Evolutionary conservation across 2,888 invertebrate genomes (phyloP).

Genomic region (Himalopsyche kuldschensis): DNA sequence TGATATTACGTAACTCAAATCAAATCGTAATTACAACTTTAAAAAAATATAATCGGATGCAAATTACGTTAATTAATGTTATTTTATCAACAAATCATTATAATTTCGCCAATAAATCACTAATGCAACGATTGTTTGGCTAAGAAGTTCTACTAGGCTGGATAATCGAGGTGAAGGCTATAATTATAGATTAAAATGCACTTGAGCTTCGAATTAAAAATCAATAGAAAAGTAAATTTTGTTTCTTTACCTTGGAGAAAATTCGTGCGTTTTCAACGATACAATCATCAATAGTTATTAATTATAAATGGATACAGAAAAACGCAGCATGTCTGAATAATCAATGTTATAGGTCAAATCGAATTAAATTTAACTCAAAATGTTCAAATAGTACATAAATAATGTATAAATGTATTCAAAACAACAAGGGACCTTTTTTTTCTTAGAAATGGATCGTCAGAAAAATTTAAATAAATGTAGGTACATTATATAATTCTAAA

Average conservation of each 20-base stretch:
- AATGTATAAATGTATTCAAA: too few relatives aligned
- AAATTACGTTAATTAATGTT: background rate
- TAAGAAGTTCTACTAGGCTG: background rate
- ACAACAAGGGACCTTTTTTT: too few relatives aligned
- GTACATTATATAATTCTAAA: too few relatives aligned
- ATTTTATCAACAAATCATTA: background rate
- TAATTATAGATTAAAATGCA: constrained; percentile 1
- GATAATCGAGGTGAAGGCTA: background rate
- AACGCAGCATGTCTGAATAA: too few relatives aligned
- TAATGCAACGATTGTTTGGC: background rate
- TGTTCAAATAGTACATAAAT: too few relatives aligned
- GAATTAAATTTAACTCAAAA: too few relatives aligned
- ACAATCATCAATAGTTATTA: background rate
- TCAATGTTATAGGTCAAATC: too few relatives aligned
- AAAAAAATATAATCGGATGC: background rate
- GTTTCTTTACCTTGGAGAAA: background rate
- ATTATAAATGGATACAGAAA: too few relatives aligned
- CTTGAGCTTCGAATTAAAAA: background rate
- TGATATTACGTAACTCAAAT: background rate
- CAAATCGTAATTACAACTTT: background rate
- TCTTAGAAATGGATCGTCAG: too few relatives aligned
- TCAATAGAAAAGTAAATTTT: background rate
- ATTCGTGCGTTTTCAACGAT: background rate
- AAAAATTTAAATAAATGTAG: too few relatives aligned
- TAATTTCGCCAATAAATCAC: background rate